Percentiles rank a stretch among this genome's conserved stretches.
phyloP scores from a whole-genome alignment of 1,140 invertebrate genomes.

The Drosophila tropicalis region DNA sequence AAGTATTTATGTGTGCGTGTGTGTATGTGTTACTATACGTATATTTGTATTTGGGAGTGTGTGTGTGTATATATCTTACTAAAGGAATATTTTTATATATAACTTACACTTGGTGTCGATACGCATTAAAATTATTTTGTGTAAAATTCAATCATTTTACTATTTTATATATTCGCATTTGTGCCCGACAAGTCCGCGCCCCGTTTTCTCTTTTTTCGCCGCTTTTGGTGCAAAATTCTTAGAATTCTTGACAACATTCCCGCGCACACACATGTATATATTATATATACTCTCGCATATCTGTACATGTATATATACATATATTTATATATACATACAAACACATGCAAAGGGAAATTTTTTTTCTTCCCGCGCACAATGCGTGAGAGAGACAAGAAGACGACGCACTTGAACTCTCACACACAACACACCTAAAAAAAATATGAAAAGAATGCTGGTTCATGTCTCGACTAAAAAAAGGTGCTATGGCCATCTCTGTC shows the following conservation, averaged over 20 bases:
- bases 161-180: background rate
- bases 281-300: slow-evolving; percentile 24
- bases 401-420: slow-evolving; percentile 55
- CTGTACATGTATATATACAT: slow-evolving; percentile 50
- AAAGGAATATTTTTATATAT: background rate
- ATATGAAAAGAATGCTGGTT: slow-evolving; percentile 42
- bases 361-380: slow-evolving; percentile 22
- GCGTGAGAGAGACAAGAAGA: slow-evolving; percentile 16
- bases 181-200: slow-evolving; percentile 22
- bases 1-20: slow-evolving; percentile 10
- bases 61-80: background rate
- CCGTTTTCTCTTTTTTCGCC: slow-evolving; percentile 19
- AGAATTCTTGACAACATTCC: slow-evolving; percentile 80
- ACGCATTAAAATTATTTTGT: slow-evolving; percentile 13
- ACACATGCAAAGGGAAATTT: slow-evolving; percentile 27
- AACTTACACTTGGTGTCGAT: background rate
- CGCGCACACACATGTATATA: slow-evolving; percentile 51
- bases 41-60: slow-evolving; percentile 15
- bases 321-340: slow-evolving; percentile 42
- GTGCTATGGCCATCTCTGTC: slow-evolving; percentile 27
- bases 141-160: slow-evolving; percentile 10
- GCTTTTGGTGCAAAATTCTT: slow-evolving; percentile 72
- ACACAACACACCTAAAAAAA: slow-evolving; percentile 68
- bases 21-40: slow-evolving; percentile 15
- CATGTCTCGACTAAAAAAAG: slow-evolving; percentile 56